A percentile compares a stretch with the other conserved stretches of the same genome.
phyloP scores from a whole-genome alignment of 2,113 vertebrate genomes.

The Empidonax alnorum region DNA sequence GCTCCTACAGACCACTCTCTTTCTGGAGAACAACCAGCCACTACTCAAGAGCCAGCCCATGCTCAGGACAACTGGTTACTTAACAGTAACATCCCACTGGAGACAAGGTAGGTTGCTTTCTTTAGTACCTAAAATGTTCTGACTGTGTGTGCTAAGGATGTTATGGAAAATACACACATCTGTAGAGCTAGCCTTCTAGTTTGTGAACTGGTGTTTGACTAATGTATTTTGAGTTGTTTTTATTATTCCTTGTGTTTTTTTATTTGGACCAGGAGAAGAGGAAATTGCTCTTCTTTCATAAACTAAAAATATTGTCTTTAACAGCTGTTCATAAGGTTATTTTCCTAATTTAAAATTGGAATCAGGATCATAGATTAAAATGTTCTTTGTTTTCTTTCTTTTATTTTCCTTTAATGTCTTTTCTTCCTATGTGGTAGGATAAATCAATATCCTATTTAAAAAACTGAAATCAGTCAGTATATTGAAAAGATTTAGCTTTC shows the following conservation, averaged over 20 bases:
- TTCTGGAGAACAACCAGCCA: conserved; percentile 85
- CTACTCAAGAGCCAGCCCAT: conserved; percentile 84
- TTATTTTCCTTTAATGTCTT: background rate
- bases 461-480: conserved; percentile 36
- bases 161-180: background rate
- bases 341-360: conserved; percentile 23
- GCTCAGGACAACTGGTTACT: conserved; percentile 98
- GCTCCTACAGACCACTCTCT: conserved; percentile 92
- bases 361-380: conserved; percentile 22
- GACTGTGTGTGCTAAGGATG: background rate
- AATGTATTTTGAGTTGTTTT: background rate
- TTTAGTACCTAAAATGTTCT: background rate
- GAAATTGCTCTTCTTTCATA: conserved; percentile 35
- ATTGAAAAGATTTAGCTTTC: conserved; percentile 8
- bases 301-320: background rate
- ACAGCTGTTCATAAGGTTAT: background rate
- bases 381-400: background rate
- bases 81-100: conserved; percentile 98
- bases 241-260: conserved; percentile 15
- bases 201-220: background rate
- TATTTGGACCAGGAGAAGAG: background rate
- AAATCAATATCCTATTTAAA: conserved; percentile 46
- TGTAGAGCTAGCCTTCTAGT: background rate
- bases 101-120: conserved; percentile 86
- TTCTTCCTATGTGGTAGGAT: conserved; percentile 16